Base-by-base conservation (phyloP, 2,888 invertebrate genomes). In the Eupsilia transversa region DNA sequence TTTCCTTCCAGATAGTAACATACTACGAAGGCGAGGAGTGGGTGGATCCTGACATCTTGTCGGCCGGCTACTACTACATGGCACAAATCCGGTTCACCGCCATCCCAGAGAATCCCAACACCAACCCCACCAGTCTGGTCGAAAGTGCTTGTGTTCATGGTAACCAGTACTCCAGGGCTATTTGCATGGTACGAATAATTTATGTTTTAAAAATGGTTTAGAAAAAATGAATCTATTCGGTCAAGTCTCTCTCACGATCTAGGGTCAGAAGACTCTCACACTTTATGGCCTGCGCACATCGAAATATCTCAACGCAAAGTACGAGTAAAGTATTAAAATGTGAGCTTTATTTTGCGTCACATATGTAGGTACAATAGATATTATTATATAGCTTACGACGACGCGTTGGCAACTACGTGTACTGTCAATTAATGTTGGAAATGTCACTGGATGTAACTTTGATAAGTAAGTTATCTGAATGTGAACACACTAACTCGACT, bases 21-120 rank as follows among this genome's bases (percentile, higher is more conserved):
- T 89, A 89, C 64, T 94, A 93, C 80, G 85, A 90, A 0, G 89
- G 89, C 4, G 92, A 95, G 68, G 91, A 92, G 30, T 91, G 89
- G 82, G 74, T 90, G 33, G 80, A 88, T 20, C 89, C 92, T 0
- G 77, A 83, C n/a, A 12, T 69, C 0, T 75, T 95, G 59, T 52
- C 76, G 0, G 90, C 94, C 0, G 94, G 94, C 0, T 76, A 83
- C 46, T 87, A 82, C 72, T 92, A 95, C 83, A 66, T 88, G 17
- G 92, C 91, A 0, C 92, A 91, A 69, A 63, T 94, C 10, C 88
- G 85, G 2, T 94, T 92, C 70, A 86, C 79, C 0, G 88, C 91
- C 0, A 89, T 93, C 9, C 85, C 87, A 3, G 93, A 93, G 70
- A 88, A 84, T 60, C 82, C 78, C 7, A 38, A 83, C 57, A 75